Conservation (phyloP, 2,113 vertebrate genomes). For the Ptychochromis oligacanthus region DNA sequence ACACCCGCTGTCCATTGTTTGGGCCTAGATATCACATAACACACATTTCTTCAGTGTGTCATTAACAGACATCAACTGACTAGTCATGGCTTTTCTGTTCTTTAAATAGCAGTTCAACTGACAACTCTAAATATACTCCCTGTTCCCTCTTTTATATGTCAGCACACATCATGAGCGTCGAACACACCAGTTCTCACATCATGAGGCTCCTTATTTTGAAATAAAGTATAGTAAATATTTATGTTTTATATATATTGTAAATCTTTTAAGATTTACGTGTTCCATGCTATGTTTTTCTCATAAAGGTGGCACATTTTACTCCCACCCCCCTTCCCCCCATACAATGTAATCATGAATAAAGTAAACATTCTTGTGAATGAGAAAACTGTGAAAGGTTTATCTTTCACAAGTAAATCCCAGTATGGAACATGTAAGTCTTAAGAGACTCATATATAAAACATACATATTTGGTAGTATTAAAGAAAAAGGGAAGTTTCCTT, state of each 20-base stretch:
- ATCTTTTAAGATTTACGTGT: not conserved
- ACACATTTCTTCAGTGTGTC: not conserved
- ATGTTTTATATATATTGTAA: not conserved
- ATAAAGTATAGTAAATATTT: not conserved
- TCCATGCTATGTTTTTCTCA: not conserved
- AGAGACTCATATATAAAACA: not conserved
- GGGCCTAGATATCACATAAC: not conserved
- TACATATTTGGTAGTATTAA: not conserved
- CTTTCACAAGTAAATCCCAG: not conserved
- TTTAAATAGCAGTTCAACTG: slow-evolving; percentile 36
- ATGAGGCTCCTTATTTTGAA: not conserved
- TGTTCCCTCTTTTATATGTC: slow-evolving; percentile 27
- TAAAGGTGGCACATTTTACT: not conserved
- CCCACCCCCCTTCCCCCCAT: not conserved
- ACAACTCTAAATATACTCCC: slow-evolving; percentile 43
- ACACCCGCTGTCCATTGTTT: not conserved
- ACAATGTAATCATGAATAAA: not conserved
- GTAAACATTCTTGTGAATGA: not conserved
- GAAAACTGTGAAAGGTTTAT: not conserved
- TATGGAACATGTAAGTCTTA: not conserved
- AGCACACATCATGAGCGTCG: slow-evolving; percentile 15
- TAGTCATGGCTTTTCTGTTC: slow-evolving; percentile 15
- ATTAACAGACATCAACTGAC: not conserved
- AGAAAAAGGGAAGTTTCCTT: not conserved
- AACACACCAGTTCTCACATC: not conserved